Evolutionary conservation across 1,140 invertebrate genomes (phyloP).

Genomic region (Drosophila orosa): DNA sequence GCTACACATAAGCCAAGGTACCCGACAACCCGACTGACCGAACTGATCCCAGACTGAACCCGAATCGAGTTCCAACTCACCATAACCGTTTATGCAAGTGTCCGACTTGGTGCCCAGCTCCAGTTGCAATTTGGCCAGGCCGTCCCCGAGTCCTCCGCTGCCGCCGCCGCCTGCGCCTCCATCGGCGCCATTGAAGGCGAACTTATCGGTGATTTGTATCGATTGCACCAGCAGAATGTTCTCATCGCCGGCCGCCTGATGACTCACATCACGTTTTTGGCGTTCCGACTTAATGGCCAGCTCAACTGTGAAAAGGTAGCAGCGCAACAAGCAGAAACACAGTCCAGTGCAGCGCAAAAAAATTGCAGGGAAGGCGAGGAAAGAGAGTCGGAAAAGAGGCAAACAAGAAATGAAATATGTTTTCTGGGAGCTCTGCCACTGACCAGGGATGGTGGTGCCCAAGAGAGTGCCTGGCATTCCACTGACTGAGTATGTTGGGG

Average conservation of each 20-base stretch:
- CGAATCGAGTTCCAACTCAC: constrained; percentile 60
- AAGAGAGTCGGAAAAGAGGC: constrained; percentile 31
- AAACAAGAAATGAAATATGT: constrained; percentile 65
- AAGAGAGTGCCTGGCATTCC: constrained; percentile 8
- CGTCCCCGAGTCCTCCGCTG: constrained; percentile 49
- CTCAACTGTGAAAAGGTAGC: constrained; percentile 71
- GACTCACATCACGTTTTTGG: constrained; percentile 82
- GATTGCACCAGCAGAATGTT: constrained; percentile 95
- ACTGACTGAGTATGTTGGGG: background rate
- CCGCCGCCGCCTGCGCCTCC: constrained; percentile 33
- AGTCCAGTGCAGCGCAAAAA: constrained; percentile 15
- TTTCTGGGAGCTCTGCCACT: constrained; percentile 37
- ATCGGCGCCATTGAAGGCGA: constrained; percentile 90
- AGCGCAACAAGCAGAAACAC: constrained; percentile 33
- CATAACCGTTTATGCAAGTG: constrained; percentile 83
- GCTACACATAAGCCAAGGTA: constrained; percentile 30
- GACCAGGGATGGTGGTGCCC: constrained; percentile 9
- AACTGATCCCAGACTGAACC: constrained; percentile 21
- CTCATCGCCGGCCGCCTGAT: constrained; percentile 87
- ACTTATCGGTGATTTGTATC: constrained; percentile 96
- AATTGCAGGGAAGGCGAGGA: constrained; percentile 37
- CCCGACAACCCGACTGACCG: constrained; percentile 21
- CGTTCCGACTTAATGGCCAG: constrained; percentile 73
- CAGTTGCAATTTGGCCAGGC: constrained; percentile 74
- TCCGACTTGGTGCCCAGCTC: constrained; percentile 77